These are phyloP conservation scores for Fregata magnificens DNA, from an alignment of 2,113 vertebrate genomes.

Conservation along the genomic window DNA sequence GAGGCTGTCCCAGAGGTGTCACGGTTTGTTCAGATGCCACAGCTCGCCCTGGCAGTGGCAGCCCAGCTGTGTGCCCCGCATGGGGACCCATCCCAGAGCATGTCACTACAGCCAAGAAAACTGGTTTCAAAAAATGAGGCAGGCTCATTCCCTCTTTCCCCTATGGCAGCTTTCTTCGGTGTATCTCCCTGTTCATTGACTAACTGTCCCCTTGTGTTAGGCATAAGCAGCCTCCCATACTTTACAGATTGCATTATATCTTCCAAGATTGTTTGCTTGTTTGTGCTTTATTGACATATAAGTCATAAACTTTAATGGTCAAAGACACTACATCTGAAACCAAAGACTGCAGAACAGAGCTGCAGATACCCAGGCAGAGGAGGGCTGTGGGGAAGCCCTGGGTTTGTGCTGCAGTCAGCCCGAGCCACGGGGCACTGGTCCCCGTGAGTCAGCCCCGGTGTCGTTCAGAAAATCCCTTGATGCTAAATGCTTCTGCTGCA, in stretches of 20 bases:
- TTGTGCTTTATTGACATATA: background rate
- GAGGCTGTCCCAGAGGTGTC: background rate
- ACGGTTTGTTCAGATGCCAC: accelerated
- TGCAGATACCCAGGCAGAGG: background rate
- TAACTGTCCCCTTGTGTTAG: background rate
- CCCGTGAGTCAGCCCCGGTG: accelerated
- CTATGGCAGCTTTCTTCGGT: background rate
- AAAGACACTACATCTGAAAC: background rate
- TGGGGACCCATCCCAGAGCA: background rate
- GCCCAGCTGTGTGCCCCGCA: background rate
- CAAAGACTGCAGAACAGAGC: background rate
- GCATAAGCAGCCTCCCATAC: background rate
- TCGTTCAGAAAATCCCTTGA: background rate
- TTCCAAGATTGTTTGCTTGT: background rate
- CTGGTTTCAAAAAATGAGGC: background rate
- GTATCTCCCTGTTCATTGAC: background rate
- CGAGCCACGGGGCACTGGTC: accelerated
- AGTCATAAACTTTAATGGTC: background rate
- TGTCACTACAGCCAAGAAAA: background rate
- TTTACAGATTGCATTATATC: background rate
- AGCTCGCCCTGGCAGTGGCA: background rate
- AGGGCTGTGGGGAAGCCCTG: background rate
- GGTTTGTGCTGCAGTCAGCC: too few species aligned
- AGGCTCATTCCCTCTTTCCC: background rate
- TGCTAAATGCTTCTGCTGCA: background rate